Evolutionary conservation across 2,113 vertebrate species (phyloP), one percentile per base, ranked within the genome.

Genomic region (Varanus salvator): DNA sequence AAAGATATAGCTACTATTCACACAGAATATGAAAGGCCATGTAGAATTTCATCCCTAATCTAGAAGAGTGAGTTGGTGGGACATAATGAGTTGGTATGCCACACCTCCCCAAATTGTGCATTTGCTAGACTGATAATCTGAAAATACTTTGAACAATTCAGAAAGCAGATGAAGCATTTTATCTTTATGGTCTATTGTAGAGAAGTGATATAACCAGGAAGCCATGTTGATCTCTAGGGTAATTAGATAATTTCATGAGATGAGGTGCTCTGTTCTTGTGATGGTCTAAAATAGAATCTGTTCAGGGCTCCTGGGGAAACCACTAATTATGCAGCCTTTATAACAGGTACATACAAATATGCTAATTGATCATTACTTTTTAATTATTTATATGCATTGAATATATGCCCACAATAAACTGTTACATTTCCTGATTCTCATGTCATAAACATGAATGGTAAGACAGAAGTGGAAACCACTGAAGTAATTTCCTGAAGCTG

Each of bases 381-480:
- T 80, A 57, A 75, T n/a, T 92, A 71, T 94, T 91, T 92, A 86
- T 92, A 57, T 57, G 7, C 38, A 92, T 93, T 94, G 87, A 66
- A 3, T 68, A 68, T 87, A 78, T 54, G 64, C 31, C 38, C 74
- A 84, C 89, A 86, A 90, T 80, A 89, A 80, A 90, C 21, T 78
- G 2, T 86, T 90, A 91, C 68, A 57, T 12, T 91, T 93, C 14
- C 38, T 89, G 44, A 88, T 7, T 90, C 12, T 57, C 92, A 85
- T 52, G 78, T 85, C 54, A 29, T 75, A 74, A n/a, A 82, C 72
- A 69, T 83, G 85, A 57, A 31, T 12, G 4, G 27, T n/a, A 54
- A 71, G 27, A 80, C 34, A 87, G 83, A 81, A 31, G 25, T 68
- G 72, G 85, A 82, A 76, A 11, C 15, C 34, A 44, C 44, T 44